Base-by-base conservation (phyloP, 2,888 invertebrate genomes). In the Nomada ruficornis region DNA sequence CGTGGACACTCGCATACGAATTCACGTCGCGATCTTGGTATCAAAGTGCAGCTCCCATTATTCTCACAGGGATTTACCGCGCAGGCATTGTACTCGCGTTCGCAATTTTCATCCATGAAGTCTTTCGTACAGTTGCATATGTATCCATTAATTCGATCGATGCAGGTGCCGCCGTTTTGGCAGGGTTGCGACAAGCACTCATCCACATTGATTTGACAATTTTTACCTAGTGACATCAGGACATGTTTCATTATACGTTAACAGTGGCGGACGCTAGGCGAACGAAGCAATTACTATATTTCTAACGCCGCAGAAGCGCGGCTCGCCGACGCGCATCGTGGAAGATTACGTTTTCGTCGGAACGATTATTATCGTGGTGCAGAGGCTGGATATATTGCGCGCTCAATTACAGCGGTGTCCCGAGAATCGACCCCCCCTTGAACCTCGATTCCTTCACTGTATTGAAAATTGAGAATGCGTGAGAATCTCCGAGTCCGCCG, bases 1-100 rank as follows among this genome's bases (percentile, higher is more conserved):
- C 94, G 92, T 20, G 94, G 94, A 93, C 97, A 97, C 78, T 95
- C 95, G 94, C 97, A 97, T 26, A 94, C 93, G 89, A 94, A 96
- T 57, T 95, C 95, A 5, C 93, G 94, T 63, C 93, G 94, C 36
- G 94, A 94, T 18, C 92, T 89, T 5, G 89, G 89, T 76, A 87
- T 87, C 82, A 95, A 94, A 59, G 94, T 94, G 90, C 97, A 97
- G 55, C 94, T 94, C 82, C 95, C 96, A 85, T 96, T 96, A 93
- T 96, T 95, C 88, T 94, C 94, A 91, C 96, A 96, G n/a, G 95
- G 95, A 86, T 95, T 95, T 63, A 94, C 87, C 60, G 94, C 94
- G 91, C 96, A 96, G 23, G 95, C 95, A 87, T 95, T 95, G 86
- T 94, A 95, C 64, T 95, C 94, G 50, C 92, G 93, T 83, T 96